Percentiles rank a stretch among this genome's conserved stretches.
Conservation (phyloP, 1,140 invertebrate genomes). For the Probaryconus sp. region DNA sequence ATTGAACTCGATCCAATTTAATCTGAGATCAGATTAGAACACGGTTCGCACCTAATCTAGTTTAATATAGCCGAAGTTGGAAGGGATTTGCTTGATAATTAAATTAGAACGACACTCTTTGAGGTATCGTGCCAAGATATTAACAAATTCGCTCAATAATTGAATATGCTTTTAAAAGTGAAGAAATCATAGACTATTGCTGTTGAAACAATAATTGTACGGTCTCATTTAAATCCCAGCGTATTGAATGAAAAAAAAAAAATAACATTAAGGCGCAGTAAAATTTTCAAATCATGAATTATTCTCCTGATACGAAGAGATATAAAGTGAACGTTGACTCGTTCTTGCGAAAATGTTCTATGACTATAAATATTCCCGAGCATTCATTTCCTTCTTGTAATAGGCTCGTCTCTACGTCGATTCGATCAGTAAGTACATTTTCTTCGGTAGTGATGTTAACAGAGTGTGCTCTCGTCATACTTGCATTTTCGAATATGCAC, state of each 20-base stretch:
- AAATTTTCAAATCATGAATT: constrained; percentile 57
- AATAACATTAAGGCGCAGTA: constrained; percentile 48
- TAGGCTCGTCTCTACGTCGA: constrained; percentile 59
- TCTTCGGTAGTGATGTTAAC: constrained; percentile 58
- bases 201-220: not conserved
- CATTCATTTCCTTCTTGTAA: constrained; percentile 67
- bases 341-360: constrained; percentile 46
- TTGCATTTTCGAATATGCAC: constrained; percentile 57
- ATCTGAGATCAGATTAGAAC: constrained; percentile 21
- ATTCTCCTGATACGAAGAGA: constrained; percentile 28
- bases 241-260: constrained; percentile 19
- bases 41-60: constrained; percentile 6
- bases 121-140: not conserved
- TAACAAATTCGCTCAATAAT: constrained; percentile 25
- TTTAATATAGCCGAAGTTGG: constrained; percentile 14
- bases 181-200: constrained; percentile 8
- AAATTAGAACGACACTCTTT: constrained; percentile 23
- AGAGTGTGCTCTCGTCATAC: constrained; percentile 52
- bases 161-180: constrained; percentile 18
- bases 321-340: constrained; percentile 41
- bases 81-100: constrained; percentile 21
- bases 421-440: constrained; percentile 62
- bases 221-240: constrained; percentile 10
- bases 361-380: constrained; percentile 65
- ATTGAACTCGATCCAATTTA: constrained; percentile 24